A percentile compares a stretch with the other conserved stretches of the same genome.
phyloP scores from a whole-genome alignment of 2,797 vertebrate species.

The Xerus rutilus region DNA sequence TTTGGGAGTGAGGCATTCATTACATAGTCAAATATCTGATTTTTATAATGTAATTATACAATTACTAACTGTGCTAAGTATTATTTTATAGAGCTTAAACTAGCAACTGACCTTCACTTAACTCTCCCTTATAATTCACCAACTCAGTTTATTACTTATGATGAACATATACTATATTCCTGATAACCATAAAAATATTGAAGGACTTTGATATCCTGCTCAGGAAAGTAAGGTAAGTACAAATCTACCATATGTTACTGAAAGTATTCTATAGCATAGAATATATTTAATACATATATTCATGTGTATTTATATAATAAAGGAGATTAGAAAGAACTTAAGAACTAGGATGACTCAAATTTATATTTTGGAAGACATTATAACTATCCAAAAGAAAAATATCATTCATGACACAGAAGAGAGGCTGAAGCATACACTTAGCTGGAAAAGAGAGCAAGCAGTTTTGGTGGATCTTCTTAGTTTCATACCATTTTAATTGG shows the following conservation, averaged over 20 bases:
- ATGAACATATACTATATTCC: not conserved
- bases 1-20: not conserved
- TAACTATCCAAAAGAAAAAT: not conserved
- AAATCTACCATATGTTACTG: not conserved
- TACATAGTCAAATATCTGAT: not conserved
- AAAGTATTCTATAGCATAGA: not conserved
- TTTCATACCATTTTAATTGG: not conserved
- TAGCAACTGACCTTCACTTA: not conserved
- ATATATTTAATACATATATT: no score
- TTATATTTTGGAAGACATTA: not conserved
- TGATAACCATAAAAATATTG: not conserved
- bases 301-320: not conserved
- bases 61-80: not conserved
- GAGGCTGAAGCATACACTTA: not conserved
- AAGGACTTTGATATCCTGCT: not conserved
- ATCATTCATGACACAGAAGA: not conserved
- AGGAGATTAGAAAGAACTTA: not conserved
- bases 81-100: not conserved
- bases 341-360: not conserved
- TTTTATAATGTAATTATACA: not conserved
- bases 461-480: not conserved
- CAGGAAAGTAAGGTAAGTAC: not conserved
- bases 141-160: not conserved
- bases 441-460: not conserved
- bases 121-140: not conserved